Evolutionary conservation across 2,888 invertebrate species (phyloP).

Genomic region (Congeria kusceri): DNA sequence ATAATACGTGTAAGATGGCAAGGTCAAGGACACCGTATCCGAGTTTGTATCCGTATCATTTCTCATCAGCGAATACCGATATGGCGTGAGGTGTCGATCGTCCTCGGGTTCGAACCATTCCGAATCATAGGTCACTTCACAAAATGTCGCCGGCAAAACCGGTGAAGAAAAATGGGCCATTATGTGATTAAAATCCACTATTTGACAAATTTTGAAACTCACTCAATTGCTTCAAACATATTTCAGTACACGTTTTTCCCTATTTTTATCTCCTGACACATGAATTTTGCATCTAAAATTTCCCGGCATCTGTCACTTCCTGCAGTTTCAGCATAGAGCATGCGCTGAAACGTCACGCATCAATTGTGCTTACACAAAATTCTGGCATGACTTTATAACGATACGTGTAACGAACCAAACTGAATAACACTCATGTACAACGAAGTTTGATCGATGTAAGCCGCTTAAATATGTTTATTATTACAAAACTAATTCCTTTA

Average conservation of each 20-base stretch:
- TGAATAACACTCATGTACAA: no score
- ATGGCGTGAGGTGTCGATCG: slow-evolving; percentile 66
- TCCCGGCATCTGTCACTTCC: slow-evolving; percentile 52
- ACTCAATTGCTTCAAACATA: no score
- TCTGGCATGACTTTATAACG: no score
- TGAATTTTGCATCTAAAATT: slow-evolving; percentile 19
- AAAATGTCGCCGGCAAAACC: slow-evolving; percentile 59
- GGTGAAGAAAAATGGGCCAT: slow-evolving; percentile 46
- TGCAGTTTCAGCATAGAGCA: slow-evolving; percentile 34
- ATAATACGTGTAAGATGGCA: slow-evolving; percentile 69
- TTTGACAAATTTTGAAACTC: no score
- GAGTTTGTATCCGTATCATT: slow-evolving; percentile 60
- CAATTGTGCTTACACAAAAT: slow-evolving; percentile 37
- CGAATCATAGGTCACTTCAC: slow-evolving; percentile 76
- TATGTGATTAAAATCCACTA: neutral
- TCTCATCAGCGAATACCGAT: slow-evolving; percentile 60
- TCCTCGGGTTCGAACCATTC: slow-evolving; percentile 64
- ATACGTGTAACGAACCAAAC: no score
- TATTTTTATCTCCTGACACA: no score
- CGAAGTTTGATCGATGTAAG: neutral
- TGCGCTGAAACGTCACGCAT: slow-evolving; percentile 53
- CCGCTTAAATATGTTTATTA: slow-evolving; percentile 9
- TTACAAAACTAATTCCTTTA: neutral
- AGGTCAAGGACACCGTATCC: slow-evolving; percentile 63
- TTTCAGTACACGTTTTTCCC: no score